Conservation (phyloP, 37 sponge, comb jelly and placozoan genomes). For the Ianthella basta region DNA sequence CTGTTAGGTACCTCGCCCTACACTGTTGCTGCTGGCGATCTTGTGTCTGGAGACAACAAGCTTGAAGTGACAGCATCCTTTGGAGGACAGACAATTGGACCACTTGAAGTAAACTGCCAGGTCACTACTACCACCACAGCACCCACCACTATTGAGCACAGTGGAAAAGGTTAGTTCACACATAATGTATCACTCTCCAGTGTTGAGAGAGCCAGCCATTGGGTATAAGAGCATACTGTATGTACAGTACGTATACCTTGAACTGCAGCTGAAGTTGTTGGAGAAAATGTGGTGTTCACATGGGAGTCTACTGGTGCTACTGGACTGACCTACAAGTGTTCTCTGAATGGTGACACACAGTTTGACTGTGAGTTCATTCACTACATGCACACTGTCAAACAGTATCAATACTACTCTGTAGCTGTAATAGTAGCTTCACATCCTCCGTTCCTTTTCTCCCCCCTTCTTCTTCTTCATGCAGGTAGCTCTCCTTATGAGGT, state of each 20-base stretch:
- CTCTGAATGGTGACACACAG: background rate
- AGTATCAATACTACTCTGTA: no score
- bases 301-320: background rate
- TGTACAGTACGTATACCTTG: background rate
- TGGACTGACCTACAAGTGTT: background rate
- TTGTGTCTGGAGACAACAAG: background rate
- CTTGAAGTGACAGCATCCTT: background rate
- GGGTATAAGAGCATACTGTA: no score
- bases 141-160: no score
- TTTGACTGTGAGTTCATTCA: background rate
- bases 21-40: background rate
- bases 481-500: no score
- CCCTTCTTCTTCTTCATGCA: no score
- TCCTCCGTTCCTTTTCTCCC: no score
- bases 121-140: no score
- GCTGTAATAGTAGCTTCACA: no score
- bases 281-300: slow-evolving; percentile 2
- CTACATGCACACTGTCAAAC: background rate
- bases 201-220: no score
- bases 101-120: background rate
- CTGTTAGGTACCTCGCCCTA: background rate
- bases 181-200: no score
- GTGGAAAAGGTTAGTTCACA: no score
- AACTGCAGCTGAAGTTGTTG: background rate
- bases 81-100: background rate